Conservation (phyloP, 1,140 invertebrate genomes). For the Pectinophora gossypiella region DNA sequence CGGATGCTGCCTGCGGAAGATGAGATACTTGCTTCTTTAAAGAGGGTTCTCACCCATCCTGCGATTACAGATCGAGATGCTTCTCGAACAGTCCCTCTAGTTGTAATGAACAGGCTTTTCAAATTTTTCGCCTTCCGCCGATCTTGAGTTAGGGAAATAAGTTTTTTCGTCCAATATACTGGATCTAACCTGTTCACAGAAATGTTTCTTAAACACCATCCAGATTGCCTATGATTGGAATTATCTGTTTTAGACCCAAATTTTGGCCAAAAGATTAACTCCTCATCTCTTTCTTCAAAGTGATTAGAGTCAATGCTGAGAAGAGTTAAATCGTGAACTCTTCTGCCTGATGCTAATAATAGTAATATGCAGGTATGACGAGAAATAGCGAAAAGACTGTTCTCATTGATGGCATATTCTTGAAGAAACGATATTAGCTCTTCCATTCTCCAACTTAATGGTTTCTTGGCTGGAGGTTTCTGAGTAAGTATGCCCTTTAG, state of each 20-base stretch:
- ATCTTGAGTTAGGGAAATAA: background rate
- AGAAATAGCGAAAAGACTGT: background rate
- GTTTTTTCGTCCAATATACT: background rate
- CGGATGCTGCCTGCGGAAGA: background rate
- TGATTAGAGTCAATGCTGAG: background rate
- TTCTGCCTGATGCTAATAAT: background rate
- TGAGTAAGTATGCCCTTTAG: background rate
- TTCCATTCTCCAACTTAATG: background rate
- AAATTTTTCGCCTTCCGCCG: background rate
- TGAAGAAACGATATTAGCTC: background rate
- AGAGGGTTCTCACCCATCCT: background rate
- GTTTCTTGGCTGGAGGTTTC: too few relatives aligned
- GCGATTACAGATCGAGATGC: background rate
- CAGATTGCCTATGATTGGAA: background rate
- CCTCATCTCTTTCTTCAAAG: background rate
- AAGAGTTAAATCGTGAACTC: conserved; percentile 2
- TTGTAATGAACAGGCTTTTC: background rate
- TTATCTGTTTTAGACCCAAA: conserved; percentile 5
- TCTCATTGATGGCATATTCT: background rate
- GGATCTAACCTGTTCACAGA: background rate
- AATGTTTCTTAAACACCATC: background rate
- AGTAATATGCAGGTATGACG: background rate
- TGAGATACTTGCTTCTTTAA: background rate
- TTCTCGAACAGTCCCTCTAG: background rate
- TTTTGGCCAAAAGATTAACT: background rate